Evolutionary conservation across 2,888 invertebrate genomes (phyloP), one percentile per base, ranked within the genome.

Genomic region (Chironomus tentans): DNA sequence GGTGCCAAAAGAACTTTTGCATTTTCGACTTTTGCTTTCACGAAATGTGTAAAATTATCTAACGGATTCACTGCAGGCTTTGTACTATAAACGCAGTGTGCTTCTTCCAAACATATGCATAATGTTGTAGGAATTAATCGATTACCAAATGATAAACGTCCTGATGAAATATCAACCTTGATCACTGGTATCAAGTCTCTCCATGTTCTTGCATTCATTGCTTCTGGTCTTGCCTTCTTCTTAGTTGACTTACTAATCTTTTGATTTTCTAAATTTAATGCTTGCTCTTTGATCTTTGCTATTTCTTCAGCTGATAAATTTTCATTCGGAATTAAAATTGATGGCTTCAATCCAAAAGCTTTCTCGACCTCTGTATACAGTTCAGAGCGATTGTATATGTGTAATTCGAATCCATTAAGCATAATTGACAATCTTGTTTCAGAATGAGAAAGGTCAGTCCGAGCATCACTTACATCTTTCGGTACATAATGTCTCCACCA

Each of bases 401-500:
- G 98, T 78, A 97, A 84, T 84, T 98, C 98, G 81, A 96, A 93
- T 2, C 97, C 97, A 84, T 97, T 97, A 77, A 98, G 83, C 87
- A 95, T 91, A 70, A 96, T 91, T 24, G 95, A 95, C 50, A 97
- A 86, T 76, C 96, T 89, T 7, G 95, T 97, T 83, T 97, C 97
- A 38, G 94, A 95, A 86, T 97, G 97, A 2, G 97, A 97, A 80
- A 97, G 87, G 88, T 97, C 97, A 95, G 85, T 22, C 0, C 74
- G 77, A 65, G 76, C 96, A 90, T 97, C 97, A 74, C 94, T 94
- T 50, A 95, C 93, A 87, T 96, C 95, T 85, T 95, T 96, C 70
- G 95, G 95, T 72, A 96, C 92, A 83, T 97, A 97, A 48, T 95
- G 93, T 78, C 95, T 87, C 98, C 98, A 99, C 95, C 97, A 99